Conservation (phyloP, 2,888 invertebrate species). For the Phaedon cochleariae region DNA sequence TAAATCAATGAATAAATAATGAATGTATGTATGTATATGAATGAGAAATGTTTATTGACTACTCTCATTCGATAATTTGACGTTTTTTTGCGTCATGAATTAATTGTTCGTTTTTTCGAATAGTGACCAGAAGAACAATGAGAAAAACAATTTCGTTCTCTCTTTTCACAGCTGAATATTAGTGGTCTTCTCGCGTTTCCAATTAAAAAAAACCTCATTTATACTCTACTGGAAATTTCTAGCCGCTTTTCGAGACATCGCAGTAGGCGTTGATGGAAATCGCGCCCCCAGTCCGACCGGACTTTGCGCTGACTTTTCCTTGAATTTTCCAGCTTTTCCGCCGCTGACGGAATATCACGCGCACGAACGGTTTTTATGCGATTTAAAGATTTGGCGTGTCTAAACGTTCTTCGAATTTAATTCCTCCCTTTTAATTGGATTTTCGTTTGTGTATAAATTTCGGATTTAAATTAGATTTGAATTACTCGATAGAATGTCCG, state of each 20-base stretch:
- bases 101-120: too few species aligned
- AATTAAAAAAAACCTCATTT: conserved; percentile 64
- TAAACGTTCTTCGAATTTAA: conserved; percentile 61
- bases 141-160: too few species aligned
- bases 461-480: conserved; percentile 56
- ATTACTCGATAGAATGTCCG: conserved; percentile 49
- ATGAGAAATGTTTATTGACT: too few species aligned
- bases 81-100: too few species aligned
- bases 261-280: conserved; percentile 49
- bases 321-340: conserved; percentile 49
- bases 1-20: too few species aligned
- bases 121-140: too few species aligned
- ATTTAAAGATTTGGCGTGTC: conserved; percentile 62
- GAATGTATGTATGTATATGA: too few species aligned
- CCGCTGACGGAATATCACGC: conserved; percentile 62
- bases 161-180: conserved; percentile 7
- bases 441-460: conserved; percentile 59
- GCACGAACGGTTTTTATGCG: conserved; percentile 63
- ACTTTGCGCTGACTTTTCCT: conserved; percentile 51
- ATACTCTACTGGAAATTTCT: conserved; percentile 62
- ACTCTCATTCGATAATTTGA: too few species aligned
- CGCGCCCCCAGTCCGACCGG: conserved; percentile 48
- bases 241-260: conserved; percentile 60
- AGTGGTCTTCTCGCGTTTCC: conserved; percentile 58
- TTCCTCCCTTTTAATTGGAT: conserved; percentile 61